A percentile compares a stretch with the other conserved stretches of the same genome.
These are phyloP conservation scores for Aegotheles bennettii DNA, from an alignment of 2,113 vertebrate genomes.

Conservation along the genomic window DNA sequence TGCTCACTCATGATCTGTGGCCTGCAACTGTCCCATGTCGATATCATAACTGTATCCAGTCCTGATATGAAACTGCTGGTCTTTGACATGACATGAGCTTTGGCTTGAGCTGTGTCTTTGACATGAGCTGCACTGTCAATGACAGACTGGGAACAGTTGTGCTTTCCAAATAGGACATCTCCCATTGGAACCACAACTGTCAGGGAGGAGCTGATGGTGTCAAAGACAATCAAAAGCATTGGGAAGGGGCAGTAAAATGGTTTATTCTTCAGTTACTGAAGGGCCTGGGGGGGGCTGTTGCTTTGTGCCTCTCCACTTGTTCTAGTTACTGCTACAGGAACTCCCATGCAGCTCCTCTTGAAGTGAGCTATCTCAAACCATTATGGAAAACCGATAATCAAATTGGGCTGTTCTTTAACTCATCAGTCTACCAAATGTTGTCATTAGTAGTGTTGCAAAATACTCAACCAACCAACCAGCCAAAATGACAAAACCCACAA, in stretches of 20 bases:
- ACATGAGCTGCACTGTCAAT: not conserved
- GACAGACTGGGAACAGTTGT: fast-evolving
- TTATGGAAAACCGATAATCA: not conserved
- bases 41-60: not conserved
- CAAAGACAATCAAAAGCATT: not conserved
- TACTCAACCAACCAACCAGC: not conserved
- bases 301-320: not conserved
- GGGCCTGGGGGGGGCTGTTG: not conserved
- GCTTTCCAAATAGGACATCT: not conserved
- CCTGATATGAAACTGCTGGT: not conserved
- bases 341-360: not conserved
- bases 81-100: not conserved
- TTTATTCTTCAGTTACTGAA: not conserved
- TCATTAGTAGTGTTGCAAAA: not conserved
- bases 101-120: not conserved
- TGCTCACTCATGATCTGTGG: not conserved
- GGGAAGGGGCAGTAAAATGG: not conserved
- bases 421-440: not conserved
- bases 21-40: not conserved
- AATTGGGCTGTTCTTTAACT: not conserved
- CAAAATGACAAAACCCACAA: not conserved
- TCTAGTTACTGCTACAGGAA: not conserved
- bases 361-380: not conserved
- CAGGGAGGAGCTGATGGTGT: not conserved
- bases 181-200: not conserved